Evolutionary conservation across 2,888 invertebrate genomes (phyloP), one percentile per base, ranked within the genome.

Genomic region (Callyntrura sp.): DNA sequence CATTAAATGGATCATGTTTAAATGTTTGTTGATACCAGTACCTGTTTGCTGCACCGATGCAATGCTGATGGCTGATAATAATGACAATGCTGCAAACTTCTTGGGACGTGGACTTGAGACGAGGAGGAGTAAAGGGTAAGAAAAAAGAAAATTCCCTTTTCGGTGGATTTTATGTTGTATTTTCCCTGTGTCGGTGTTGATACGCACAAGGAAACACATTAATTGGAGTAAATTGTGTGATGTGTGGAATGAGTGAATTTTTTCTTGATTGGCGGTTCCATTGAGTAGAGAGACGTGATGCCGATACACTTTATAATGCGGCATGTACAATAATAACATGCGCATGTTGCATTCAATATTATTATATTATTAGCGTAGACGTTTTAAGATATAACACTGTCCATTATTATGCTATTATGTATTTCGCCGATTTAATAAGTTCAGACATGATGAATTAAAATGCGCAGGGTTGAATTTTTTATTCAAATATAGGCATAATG

Each of bases 201-300:
- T 79, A 57, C 79, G 79, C 79, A 79, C 79, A 79, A 79, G 79
- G 79, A 35, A 79, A 35, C 79, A 57, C 79, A 57, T 79, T 79
- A 79, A 79, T 79, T 79, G 79, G 79, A 79, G 79, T 79, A 79
- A 79, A 79, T 79, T 79, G 79, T 79, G 79, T 55, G 55, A 57
- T 79, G 60, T 82, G 62, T 45, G 73, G 73, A 73, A 48, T 73
- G 23, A 48, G 73, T 48, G 73, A 48, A 25, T 79, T 78, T 28
- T 25, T 51, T 51, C 14, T 55, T 70, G 45, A 28, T 57, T 79
- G 79, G 55, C 79, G 79, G 79, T 79, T 57, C 57, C 57, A 73
- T 73, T 73, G 14, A 79, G 5, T 57, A 57, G 57, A 79, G 17
- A n/a, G 55, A 79, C 79, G 79, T 79, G 79, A 79, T 79, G 57